Evolutionary conservation across 2,888 invertebrate species (phyloP).

Genomic region (Empis livida): DNA sequence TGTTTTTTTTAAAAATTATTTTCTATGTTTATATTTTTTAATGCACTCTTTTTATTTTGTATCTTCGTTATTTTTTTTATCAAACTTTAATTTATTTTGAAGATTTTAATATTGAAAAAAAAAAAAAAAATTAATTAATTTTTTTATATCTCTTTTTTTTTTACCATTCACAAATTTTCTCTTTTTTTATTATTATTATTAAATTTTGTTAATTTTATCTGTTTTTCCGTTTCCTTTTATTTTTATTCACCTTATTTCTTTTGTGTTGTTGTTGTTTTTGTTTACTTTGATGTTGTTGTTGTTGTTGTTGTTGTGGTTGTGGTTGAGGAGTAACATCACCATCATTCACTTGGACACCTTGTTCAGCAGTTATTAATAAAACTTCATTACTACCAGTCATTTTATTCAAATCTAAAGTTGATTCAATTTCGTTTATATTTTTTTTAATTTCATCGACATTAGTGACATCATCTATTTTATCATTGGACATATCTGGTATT

Average conservation of each 20-base stretch:
- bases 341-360: background rate
- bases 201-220: background rate
- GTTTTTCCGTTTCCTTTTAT: conserved; percentile 1
- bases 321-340: background rate
- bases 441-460: background rate
- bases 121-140: background rate
- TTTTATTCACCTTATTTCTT: conserved; percentile 1
- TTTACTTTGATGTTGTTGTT: background rate
- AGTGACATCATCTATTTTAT: background rate
- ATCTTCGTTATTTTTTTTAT: too few species aligned
- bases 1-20: too few species aligned
- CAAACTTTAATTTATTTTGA: too few species aligned
- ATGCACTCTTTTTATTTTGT: too few species aligned
- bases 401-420: background rate
- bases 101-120: too few species aligned
- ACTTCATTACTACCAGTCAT: background rate
- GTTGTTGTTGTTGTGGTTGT: background rate
- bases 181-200: background rate
- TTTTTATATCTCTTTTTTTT: background rate
- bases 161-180: background rate
- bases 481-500: background rate
- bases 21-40: too few species aligned
- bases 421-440: background rate
- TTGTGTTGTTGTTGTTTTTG: background rate
- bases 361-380: background rate